phyloP scores from a whole-genome alignment of 53 echinoderm and acorn worm genomes.

The Temnopleurus reevesii region DNA sequence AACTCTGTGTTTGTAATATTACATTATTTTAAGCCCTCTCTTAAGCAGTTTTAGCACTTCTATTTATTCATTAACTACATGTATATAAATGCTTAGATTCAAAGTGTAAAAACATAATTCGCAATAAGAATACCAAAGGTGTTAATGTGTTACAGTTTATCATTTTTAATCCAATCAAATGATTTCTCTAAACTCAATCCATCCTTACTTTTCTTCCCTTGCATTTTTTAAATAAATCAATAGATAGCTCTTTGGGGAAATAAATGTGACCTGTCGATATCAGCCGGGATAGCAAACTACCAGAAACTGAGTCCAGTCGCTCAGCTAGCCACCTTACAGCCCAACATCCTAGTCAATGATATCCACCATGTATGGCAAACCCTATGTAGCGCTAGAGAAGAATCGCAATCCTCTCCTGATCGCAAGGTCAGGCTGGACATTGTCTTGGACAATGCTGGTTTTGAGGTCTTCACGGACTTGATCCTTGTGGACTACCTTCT shows the following conservation, averaged over 20 bases:
- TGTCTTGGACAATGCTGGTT: slow-evolving; percentile 92
- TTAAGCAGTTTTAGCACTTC: no score
- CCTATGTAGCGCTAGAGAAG: slow-evolving; percentile 41
- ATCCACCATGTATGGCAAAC: slow-evolving; percentile 68
- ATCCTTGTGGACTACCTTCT: slow-evolving; percentile 80
- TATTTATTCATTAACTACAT: no score
- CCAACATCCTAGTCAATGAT: slow-evolving; percentile 83
- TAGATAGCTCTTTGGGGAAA: slow-evolving; percentile 97
- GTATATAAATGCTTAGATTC: no score
- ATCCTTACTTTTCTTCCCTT: no score
- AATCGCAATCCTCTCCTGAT: slow-evolving; percentile 18
- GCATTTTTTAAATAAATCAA: no score
- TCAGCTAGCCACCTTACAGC: slow-evolving; percentile 63
- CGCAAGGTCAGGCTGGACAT: slow-evolving; percentile 75
- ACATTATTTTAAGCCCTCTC: no score
- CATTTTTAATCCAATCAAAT: no score
- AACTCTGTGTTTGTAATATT: no score
- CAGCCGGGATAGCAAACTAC: slow-evolving; percentile 86
- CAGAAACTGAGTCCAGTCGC: slow-evolving; percentile 83
- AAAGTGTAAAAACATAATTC: no score
- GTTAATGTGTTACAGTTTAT: no score
- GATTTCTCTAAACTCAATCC: no score
- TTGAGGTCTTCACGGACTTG: slow-evolving; percentile 90
- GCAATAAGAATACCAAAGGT: no score
- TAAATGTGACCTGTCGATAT: slow-evolving; percentile 94